phyloP scores from a whole-genome alignment of 2,797 vertebrate species.

The Enteromius thamalakanensis region DNA sequence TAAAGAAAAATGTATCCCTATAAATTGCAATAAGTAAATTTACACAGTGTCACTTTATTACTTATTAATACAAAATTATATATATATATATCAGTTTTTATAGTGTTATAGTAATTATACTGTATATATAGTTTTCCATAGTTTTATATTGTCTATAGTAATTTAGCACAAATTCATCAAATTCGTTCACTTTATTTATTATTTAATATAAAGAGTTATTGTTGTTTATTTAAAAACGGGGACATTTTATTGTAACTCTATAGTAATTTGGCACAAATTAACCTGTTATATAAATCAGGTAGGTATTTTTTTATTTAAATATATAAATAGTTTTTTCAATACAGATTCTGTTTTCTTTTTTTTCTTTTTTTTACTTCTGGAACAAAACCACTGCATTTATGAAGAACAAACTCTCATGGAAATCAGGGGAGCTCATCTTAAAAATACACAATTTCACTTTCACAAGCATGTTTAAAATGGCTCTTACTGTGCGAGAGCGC shows the following conservation, averaged over 20 bases:
- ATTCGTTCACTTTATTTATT: not conserved
- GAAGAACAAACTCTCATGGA: not conserved
- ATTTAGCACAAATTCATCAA: not conserved
- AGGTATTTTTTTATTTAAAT: not conserved
- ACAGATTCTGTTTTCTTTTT: not conserved
- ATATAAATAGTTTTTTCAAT: not conserved
- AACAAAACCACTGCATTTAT: not conserved
- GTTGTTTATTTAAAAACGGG: not conserved
- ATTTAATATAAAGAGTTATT: not conserved
- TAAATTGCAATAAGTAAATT: not conserved
- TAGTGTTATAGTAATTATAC: too few relatives aligned
- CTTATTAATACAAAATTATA: too few relatives aligned
- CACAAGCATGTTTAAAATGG: not conserved
- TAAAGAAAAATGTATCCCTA: not conserved
- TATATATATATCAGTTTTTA: too few relatives aligned
- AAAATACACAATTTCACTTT: not conserved
- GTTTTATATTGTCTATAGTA: not conserved
- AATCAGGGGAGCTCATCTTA: not conserved
- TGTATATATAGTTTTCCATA: too few relatives aligned
- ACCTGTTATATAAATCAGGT: not conserved
- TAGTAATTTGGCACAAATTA: not conserved
- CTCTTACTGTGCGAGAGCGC: constrained; percentile 84
- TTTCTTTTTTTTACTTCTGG: not conserved
- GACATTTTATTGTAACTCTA: not conserved
- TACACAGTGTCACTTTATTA: not conserved